Conservation (phyloP, 2,797 vertebrate species). For the Iguana delicatissima region DNA sequence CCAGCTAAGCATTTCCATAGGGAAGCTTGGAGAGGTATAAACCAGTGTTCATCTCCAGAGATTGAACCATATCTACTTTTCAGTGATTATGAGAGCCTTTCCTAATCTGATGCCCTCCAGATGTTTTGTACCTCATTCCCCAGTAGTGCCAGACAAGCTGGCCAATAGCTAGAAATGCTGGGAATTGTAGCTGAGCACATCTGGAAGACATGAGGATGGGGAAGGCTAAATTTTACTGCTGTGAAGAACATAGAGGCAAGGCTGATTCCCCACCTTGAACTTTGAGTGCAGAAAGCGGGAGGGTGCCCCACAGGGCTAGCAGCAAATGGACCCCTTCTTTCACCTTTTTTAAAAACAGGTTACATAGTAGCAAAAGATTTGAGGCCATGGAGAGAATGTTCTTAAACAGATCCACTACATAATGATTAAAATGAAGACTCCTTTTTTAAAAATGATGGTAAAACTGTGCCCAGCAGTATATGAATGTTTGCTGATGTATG, state of each 20-base stretch:
- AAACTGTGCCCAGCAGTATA: neutral
- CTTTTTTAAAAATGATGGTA: neutral
- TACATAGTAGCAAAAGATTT: neutral
- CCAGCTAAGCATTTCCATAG: neutral
- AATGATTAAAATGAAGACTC: neutral
- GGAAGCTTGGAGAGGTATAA: neutral
- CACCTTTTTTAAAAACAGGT: fast-evolving
- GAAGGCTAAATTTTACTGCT: neutral
- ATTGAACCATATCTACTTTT: no score
- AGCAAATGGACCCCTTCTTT: no score
- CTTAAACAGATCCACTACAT: neutral
- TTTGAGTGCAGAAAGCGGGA: no score
- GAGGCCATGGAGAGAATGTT: neutral
- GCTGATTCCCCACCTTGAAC: no score
- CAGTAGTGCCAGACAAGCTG: no score
- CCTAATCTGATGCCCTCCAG: no score
- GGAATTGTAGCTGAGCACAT: no score
- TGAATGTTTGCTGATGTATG: neutral
- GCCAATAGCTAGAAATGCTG: no score
- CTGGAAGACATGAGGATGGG: no score
- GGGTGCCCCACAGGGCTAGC: no score
- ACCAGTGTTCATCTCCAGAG: neutral
- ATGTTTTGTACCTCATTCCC: no score
- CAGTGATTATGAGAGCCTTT: no score
- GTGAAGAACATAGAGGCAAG: neutral